Conservation (phyloP, 2,113 vertebrate genomes). For the Xerus inauris region DNA sequence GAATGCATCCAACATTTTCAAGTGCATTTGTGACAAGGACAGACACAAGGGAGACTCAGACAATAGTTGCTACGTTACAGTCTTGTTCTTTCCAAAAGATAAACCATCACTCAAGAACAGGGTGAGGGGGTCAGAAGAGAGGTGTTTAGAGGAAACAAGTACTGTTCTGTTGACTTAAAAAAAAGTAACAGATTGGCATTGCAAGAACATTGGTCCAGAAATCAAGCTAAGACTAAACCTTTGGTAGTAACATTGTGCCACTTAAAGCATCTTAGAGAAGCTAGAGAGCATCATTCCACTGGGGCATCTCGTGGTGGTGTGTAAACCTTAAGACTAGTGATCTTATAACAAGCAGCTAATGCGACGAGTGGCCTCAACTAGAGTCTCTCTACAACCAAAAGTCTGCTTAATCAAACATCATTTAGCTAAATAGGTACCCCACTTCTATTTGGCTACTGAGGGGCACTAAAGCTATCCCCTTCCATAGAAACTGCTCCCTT, state of each 20-base stretch:
- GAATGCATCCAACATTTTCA: constrained; percentile 68
- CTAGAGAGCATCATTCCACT: neutral
- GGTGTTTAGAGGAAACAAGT: neutral
- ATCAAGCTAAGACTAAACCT: neutral
- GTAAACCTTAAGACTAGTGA: neutral
- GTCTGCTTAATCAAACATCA: neutral
- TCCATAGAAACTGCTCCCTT: neutral
- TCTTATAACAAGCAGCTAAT: neutral
- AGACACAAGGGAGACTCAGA: constrained; percentile 17
- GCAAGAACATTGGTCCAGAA: neutral
- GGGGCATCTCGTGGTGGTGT: neutral
- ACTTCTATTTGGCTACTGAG: neutral
- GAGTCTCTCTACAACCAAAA: neutral
- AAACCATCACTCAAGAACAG: neutral
- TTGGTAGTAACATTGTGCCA: neutral
- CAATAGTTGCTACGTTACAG: constrained; percentile 60
- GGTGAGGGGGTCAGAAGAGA: neutral
- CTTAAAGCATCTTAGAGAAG: neutral
- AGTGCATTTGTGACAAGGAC: constrained; percentile 63
- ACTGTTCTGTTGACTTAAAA: neutral
- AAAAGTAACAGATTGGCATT: neutral
- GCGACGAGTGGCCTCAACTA: neutral
- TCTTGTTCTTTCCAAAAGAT: constrained; percentile 39
- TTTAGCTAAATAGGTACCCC: neutral
- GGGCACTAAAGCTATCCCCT: neutral